These are phyloP conservation scores for Epizoanthus rinbou DNA, from an alignment of 92 coral and sea anemone species.

Conservation along the genomic window DNA sequence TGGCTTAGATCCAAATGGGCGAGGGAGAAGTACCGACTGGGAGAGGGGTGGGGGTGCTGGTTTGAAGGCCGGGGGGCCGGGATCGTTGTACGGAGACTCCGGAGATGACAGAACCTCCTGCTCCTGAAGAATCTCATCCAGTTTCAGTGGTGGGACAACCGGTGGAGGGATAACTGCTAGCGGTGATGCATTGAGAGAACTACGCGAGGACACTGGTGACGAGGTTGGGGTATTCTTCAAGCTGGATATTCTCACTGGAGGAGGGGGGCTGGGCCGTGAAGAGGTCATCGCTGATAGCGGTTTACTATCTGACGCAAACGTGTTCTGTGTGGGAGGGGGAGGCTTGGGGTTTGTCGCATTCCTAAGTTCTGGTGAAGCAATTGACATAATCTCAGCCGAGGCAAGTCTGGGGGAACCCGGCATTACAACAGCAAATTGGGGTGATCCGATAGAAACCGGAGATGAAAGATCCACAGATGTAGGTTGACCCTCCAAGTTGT, in stretches of 20 bases:
- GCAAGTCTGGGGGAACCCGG: conserved; percentile 59
- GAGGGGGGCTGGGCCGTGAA: conserved; percentile 20
- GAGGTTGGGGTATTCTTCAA: conserved; percentile 12
- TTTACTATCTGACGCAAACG: not conserved
- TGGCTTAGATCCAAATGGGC: conserved; percentile 9
- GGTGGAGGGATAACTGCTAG: not conserved
- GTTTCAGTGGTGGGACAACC: conserved; percentile 9
- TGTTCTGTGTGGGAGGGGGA: not conserved
- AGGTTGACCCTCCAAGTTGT: not conserved
- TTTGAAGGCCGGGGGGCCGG: conserved; percentile 39
- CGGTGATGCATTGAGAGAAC: conserved; percentile 4
- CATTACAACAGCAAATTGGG: conserved; percentile 45
- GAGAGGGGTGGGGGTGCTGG: conserved; percentile 61
- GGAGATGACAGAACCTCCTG: not conserved
- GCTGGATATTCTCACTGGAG: conserved; percentile 33
- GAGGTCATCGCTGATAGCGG: not conserved
- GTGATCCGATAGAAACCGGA: conserved; percentile 25
- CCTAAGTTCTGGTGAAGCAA: conserved; percentile 10
- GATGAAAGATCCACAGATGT: conserved; percentile 2
- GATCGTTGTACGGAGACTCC: conserved; percentile 18
- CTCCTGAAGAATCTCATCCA: conserved; percentile 19
- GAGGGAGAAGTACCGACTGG: conserved; percentile 27
- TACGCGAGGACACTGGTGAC: conserved; percentile 20
- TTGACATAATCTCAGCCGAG: conserved; percentile 48
- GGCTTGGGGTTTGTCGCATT: not conserved